phyloP scores from a whole-genome alignment of 2,797 vertebrate genomes.

The Oreochromis mossambicus region DNA sequence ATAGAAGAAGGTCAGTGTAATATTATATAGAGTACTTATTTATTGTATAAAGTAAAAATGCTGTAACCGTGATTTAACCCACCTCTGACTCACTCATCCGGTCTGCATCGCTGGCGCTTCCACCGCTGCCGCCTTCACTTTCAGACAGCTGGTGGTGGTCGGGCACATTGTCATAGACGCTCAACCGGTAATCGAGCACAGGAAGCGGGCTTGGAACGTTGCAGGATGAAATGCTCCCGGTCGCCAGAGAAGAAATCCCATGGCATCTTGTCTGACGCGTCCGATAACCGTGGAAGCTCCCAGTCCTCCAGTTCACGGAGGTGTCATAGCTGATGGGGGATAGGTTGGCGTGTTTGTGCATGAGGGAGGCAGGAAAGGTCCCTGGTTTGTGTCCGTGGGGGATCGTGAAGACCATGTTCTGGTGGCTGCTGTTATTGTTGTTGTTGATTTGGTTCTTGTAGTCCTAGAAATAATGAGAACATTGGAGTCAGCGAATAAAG shows the following conservation, averaged over 20 bases:
- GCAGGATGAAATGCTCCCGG: conserved; percentile 15
- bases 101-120: conserved; percentile 10
- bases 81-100: conserved; percentile 31
- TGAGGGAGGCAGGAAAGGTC: conserved; percentile 83
- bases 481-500: background rate
- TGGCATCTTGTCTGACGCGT: conserved; percentile 44
- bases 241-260: conserved; percentile 35
- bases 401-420: conserved; percentile 76
- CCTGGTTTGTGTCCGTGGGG: conserved; percentile 85
- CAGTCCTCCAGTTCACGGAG: conserved; percentile 84
- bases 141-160: conserved; percentile 23
- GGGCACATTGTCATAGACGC: conserved; percentile 87
- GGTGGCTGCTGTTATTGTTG: conserved; percentile 44
- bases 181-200: conserved; percentile 67
- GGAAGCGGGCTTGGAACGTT: conserved; percentile 25
- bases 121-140: conserved; percentile 8
- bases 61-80: background rate
- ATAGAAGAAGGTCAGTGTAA: rapidly evolving
- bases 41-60: background rate
- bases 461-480: conserved; percentile 13
- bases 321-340: conserved; percentile 57
- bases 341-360: conserved; percentile 54
- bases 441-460: conserved; percentile 62
- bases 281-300: conserved; percentile 82
- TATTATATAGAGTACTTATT: background rate